Evolutionary conservation across 2,113 vertebrate genomes (phyloP).

Genomic region (Paracanthobrama guichenoti): DNA sequence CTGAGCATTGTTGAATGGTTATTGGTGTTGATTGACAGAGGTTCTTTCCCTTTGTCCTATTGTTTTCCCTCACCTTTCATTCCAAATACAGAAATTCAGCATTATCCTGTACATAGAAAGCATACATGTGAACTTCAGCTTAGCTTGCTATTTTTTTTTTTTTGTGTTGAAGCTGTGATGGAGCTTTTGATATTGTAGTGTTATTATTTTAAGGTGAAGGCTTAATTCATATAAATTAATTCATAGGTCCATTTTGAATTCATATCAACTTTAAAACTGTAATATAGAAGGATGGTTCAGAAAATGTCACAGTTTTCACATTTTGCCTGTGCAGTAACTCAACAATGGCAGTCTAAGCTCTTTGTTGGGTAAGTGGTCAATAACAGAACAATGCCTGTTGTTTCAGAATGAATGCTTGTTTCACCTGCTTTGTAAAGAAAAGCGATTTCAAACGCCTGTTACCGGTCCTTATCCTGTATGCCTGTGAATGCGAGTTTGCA

Average conservation of each 20-base stretch:
- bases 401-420: constrained; percentile 14
- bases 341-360: not conserved
- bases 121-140: not conserved
- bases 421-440: constrained; percentile 30
- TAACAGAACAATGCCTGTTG: constrained; percentile 25
- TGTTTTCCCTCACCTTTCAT: constrained; percentile 3
- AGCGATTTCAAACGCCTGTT: constrained; percentile 20
- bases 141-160: not conserved
- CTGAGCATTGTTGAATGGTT: constrained; percentile 8
- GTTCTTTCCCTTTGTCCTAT: constrained; percentile 7
- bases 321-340: constrained; percentile 10
- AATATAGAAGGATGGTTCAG: not conserved
- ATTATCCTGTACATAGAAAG: not conserved
- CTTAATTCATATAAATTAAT: no score
- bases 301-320: not conserved
- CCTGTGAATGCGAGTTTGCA: not conserved
- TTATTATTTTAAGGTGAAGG: not conserved
- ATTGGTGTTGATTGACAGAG: constrained; percentile 28
- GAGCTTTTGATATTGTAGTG: no score
- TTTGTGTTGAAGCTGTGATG: not conserved
- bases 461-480: constrained; percentile 14
- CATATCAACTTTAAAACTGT: not conserved
- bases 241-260: not conserved
- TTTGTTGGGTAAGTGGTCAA: constrained; percentile 7
- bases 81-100: not conserved